Evolutionary conservation across 2,888 invertebrate genomes (phyloP).

Genomic region (Willowsia nigromaculata): DNA sequence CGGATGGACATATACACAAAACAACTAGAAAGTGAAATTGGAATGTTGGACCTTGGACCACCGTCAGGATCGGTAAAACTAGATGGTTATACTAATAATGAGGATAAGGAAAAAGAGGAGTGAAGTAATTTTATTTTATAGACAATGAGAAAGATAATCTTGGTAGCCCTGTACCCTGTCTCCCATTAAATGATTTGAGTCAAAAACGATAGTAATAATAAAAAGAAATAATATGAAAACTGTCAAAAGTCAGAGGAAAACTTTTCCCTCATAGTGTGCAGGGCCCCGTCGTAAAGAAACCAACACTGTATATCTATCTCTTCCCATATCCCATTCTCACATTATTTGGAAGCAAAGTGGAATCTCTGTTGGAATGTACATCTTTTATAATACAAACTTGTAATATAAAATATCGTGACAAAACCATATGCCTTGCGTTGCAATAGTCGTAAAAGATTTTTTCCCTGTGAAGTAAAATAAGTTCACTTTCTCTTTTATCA

Average conservation of each 20-base stretch:
- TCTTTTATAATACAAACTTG: neutral
- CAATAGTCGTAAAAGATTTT: neutral
- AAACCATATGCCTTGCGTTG: conserved; percentile 61
- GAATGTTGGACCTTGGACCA: neutral
- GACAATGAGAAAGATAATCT: conserved; percentile 71
- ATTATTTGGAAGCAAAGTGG: neutral
- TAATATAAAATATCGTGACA: conserved; percentile 27
- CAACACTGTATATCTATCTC: neutral
- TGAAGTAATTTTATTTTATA: conserved; percentile 67
- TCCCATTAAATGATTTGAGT: conserved; percentile 70
- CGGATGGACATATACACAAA: neutral
- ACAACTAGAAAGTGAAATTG: neutral
- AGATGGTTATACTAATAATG: neutral
- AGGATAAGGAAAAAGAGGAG: conserved; percentile 14
- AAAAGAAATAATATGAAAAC: conserved; percentile 69
- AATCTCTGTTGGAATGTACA: neutral
- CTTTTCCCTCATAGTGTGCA: conserved; percentile 27
- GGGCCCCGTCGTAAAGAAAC: neutral
- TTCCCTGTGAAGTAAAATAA: neutral
- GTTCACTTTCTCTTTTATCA: neutral
- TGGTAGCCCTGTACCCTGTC: conserved; percentile 52
- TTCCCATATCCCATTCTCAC: neutral
- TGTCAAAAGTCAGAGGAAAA: conserved; percentile 72
- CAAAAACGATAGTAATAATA: conserved; percentile 67
- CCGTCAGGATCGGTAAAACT: neutral